Conservation (phyloP, 2,888 invertebrate genomes). For the Plemyria rubiginata region DNA sequence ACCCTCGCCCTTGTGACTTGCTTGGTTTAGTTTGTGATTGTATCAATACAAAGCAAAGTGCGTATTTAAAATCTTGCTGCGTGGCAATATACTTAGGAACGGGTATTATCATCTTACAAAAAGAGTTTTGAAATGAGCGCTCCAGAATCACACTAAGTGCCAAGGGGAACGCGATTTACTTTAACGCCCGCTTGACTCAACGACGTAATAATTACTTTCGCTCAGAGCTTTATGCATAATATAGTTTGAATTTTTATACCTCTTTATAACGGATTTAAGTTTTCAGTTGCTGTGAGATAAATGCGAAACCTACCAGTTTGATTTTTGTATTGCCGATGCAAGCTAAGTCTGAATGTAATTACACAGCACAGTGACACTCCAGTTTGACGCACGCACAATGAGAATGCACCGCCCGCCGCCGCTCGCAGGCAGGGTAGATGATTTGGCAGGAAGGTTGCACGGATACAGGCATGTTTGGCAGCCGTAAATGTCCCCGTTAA, state of each 20-base stretch:
- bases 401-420: slow-evolving; percentile 47
- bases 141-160: slow-evolving; percentile 38
- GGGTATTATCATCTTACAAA: slow-evolving; percentile 33
- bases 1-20: slow-evolving; percentile 58
- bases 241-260: slow-evolving; percentile 35
- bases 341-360: slow-evolving; percentile 42
- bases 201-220: slow-evolving; percentile 57
- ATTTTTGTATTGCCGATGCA: slow-evolving; percentile 7
- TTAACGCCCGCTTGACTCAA: slow-evolving; percentile 62
- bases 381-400: slow-evolving; percentile 44
- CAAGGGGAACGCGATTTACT: slow-evolving; percentile 60
- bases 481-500: slow-evolving; percentile 76
- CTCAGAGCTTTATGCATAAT: slow-evolving; percentile 48
- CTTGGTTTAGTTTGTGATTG: slow-evolving; percentile 37
- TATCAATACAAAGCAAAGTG: slow-evolving; percentile 40
- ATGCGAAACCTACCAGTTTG: background rate
- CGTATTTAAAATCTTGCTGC: slow-evolving; percentile 33
- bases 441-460: slow-evolving; percentile 50
- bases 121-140: slow-evolving; percentile 36
- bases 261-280: slow-evolving; percentile 20
- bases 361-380: slow-evolving; percentile 41
- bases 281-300: slow-evolving; percentile 12
- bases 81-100: slow-evolving; percentile 33
- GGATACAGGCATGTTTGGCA: slow-evolving; percentile 71
- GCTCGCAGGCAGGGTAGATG: slow-evolving; percentile 43